A percentile compares a stretch with the other conserved stretches of the same genome.
Evolutionary conservation across 2,888 invertebrate genomes (phyloP).

Genomic region (Hemicrepidius hirtus): DNA sequence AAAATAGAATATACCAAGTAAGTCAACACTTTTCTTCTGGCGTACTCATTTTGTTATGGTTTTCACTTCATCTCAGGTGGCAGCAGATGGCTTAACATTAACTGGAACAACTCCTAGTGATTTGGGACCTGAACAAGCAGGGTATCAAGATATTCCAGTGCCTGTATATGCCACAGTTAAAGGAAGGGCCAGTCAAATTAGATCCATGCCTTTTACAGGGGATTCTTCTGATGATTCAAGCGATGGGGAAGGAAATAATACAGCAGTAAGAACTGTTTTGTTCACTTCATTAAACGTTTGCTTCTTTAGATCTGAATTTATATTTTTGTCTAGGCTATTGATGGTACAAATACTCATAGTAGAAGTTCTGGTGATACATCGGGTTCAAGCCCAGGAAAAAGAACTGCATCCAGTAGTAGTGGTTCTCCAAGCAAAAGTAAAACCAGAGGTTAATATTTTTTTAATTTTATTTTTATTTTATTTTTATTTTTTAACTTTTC

Average conservation of each 20-base stretch:
- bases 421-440: constrained; percentile 88
- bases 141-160: constrained; percentile 92
- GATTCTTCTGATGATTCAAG: constrained; percentile 97
- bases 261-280: constrained; percentile 65
- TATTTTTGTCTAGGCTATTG: constrained; percentile 64
- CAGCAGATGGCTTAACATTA: constrained; percentile 75
- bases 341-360: constrained; percentile 80
- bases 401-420: constrained; percentile 79
- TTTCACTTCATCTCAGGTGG: constrained; percentile 65
- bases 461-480: constrained; percentile 46
- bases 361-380: constrained; percentile 91
- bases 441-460: constrained; percentile 80
- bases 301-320: too few species aligned
- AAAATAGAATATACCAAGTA: constrained; percentile 96
- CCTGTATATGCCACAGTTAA: constrained; percentile 98
- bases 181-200: constrained; percentile 96
- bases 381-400: constrained; percentile 88
- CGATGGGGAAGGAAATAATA: constrained; percentile 85
- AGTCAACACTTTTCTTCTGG: constrained; percentile 51
- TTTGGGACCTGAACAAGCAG: constrained; percentile 75
- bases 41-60: not conserved
- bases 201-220: constrained; percentile 96
- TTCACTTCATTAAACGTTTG: not conserved
- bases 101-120: constrained; percentile 70
- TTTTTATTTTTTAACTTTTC: constrained; percentile 51